These are phyloP conservation scores for Heterotilapia buettikoferi DNA, from an alignment of 2,113 vertebrate genomes.

Conservation along the genomic window DNA sequence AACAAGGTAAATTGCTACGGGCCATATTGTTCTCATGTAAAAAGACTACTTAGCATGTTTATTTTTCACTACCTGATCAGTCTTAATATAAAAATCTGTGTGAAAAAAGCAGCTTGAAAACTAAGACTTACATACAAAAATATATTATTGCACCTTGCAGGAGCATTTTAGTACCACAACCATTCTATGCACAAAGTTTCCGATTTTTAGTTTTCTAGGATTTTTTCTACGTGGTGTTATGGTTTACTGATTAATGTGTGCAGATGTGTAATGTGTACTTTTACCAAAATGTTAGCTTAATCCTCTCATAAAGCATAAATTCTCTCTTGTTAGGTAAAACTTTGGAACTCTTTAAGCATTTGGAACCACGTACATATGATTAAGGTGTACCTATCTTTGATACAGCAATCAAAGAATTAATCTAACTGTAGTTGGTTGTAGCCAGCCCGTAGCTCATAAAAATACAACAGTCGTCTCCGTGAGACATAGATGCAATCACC, in stretches of 20 bases:
- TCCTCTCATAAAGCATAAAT: neutral
- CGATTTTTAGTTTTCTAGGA: neutral
- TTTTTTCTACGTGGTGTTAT: neutral
- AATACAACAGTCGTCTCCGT: conserved; percentile 45
- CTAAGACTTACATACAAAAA: neutral
- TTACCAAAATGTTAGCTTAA: neutral
- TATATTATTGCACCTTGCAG: neutral
- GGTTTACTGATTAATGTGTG: neutral
- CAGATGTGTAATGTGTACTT: neutral
- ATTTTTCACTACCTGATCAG: neutral
- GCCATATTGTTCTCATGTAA: neutral
- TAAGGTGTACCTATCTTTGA: neutral
- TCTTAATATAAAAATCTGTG: accelerated
- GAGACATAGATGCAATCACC: conserved; percentile 69
- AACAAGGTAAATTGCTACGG: neutral
- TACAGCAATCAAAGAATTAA: neutral
- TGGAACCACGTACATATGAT: neutral
- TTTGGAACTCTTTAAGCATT: neutral
- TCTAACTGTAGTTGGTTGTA: neutral
- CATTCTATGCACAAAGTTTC: neutral
- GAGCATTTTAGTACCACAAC: neutral
- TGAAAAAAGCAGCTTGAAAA: neutral
- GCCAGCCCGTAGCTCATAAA: conserved; percentile 26
- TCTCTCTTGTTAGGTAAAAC: neutral
- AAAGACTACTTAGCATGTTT: neutral